Evolutionary conservation across 2,113 vertebrate species (phyloP).

Genomic region (Trogon surrucura): DNA sequence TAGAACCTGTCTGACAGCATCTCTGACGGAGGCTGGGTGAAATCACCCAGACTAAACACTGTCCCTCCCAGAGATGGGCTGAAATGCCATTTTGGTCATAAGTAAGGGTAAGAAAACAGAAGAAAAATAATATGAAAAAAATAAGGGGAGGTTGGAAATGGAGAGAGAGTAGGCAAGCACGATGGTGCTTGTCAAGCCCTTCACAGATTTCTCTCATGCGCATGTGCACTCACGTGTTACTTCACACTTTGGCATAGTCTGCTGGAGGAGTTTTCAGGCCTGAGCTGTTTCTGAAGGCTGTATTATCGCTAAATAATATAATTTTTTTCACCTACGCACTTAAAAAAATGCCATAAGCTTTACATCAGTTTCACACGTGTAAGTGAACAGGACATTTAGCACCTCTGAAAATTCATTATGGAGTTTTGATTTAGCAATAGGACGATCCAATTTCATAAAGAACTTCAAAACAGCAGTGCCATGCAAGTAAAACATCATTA

Average conservation of each 20-base stretch:
- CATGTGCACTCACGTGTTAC: fast-evolving
- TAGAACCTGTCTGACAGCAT: neutral
- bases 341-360: neutral
- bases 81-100: conserved; percentile 42
- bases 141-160: neutral
- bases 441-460: neutral
- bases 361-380: neutral
- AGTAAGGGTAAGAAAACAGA: neutral
- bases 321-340: neutral
- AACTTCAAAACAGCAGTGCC: neutral
- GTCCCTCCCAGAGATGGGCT: neutral
- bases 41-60: neutral
- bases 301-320: neutral
- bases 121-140: neutral
- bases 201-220: neutral
- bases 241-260: conserved; percentile 40
- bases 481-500: neutral
- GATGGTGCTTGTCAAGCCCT: neutral
- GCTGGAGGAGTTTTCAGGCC: conserved; percentile 50
- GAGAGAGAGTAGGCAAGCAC: neutral
- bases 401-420: neutral
- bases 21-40: neutral
- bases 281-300: conserved; percentile 53
- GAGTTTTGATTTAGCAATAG: neutral
- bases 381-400: neutral